Base-by-base conservation (phyloP, 1,140 invertebrate species). In the Zaprionus ghesquierei region DNA sequence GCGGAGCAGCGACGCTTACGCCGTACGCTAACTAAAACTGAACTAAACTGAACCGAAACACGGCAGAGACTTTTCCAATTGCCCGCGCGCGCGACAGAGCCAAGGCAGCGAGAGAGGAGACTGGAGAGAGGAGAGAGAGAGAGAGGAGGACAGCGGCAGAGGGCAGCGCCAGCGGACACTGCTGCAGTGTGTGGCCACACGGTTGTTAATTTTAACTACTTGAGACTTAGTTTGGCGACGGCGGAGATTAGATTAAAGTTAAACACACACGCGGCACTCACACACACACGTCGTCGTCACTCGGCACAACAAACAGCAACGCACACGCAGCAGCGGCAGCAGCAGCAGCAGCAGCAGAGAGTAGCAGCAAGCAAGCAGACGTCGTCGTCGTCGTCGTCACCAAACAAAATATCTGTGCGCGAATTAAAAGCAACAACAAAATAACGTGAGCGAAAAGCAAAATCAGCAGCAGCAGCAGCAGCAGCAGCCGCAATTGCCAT, bases 1-100 rank as follows among this genome's bases (percentile, higher is more conserved):
- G 66, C 66, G 59, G 66, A 72, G 69, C 66, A 49, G 59, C 66
- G 71, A 69, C 71, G 71, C 71, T 62, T 74, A 61, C 38, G 55
- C 70, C 70, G 70, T 69, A 46, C 69, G 55, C 54, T 60, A 60
- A 68, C 69, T 72, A 72, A 72, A 72, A 68, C 69, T 38, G 69
- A 65, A 69, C 64, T 68, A 41, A 66, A 69, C 68, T 69, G 50
- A 69, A 63, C 59, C 49, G 38, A 63, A 23, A 61, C 59, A 38
- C 59, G n/a, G 61, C 59, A 41, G 41, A 51, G 58, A 60, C 41
- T 46, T 22, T 46, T 59, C 55, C 60, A 70, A 69, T 63, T 55
- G 69, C 53, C 61, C 61, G 50, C 61, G 50, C 61, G 23, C 61
- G 61, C 61, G 29, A 23, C 29, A 8, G 35, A 15, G 56, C 15